Evolutionary conservation across 2,797 vertebrate genomes (phyloP).

Genomic region (Acridotheres tristis): DNA sequence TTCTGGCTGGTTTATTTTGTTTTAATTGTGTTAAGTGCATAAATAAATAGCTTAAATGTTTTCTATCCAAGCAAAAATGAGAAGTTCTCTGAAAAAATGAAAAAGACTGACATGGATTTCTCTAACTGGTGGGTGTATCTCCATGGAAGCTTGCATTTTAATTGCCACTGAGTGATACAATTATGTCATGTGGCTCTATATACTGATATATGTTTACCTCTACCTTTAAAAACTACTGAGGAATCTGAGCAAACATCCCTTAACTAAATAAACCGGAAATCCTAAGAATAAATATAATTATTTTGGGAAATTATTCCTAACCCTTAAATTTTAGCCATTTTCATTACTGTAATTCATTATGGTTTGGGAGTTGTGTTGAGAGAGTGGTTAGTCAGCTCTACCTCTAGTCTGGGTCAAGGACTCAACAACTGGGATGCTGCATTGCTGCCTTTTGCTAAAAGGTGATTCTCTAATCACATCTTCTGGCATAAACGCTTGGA

Average conservation of each 20-base stretch:
- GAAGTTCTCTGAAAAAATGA: neutral
- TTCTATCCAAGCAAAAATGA: slow-evolving; percentile 41
- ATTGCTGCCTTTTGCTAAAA: neutral
- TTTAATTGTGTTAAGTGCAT: slow-evolving; percentile 65
- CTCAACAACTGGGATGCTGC: neutral
- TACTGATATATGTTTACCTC: neutral
- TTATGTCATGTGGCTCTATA: neutral
- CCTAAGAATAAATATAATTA: neutral
- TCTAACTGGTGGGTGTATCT: neutral
- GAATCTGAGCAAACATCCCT: neutral
- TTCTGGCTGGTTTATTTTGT: slow-evolving; percentile 59
- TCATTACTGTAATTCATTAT: neutral
- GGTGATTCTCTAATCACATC: neutral
- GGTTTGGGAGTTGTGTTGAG: neutral
- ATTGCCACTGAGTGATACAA: slow-evolving; percentile 2
- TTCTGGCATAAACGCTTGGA: neutral
- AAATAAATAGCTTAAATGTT: slow-evolving; percentile 61
- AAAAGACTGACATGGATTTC: slow-evolving; percentile 11
- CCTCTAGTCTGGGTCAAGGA: neutral
- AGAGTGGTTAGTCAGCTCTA: neutral
- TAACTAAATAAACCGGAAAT: neutral
- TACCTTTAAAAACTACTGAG: neutral
- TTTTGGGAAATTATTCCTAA: neutral
- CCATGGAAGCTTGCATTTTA: neutral
- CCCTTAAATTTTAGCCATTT: neutral